phyloP scores from a whole-genome alignment of 2,888 invertebrate genomes.

The Caenorhabditis sp. region DNA sequence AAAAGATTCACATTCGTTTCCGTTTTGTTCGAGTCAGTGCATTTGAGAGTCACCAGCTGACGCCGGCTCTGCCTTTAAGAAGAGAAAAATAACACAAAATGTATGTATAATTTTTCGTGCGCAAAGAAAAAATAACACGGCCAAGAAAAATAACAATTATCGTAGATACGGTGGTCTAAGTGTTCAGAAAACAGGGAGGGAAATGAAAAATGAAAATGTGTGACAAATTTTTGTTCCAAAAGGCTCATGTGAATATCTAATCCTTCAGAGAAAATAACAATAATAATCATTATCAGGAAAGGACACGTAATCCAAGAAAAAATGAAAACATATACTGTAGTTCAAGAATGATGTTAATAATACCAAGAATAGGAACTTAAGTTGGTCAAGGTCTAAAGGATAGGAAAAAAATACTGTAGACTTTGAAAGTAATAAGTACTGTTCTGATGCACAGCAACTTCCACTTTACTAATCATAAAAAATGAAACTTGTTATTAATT shows the following conservation, averaged over 20 bases:
- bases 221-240: no score
- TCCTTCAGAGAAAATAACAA: no score
- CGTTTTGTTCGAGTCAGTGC: not conserved
- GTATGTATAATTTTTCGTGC: not conserved
- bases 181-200: not conserved
- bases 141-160: not conserved
- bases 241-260: no score
- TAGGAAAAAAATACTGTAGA: not conserved
- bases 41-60: not conserved
- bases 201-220: not conserved
- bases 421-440: no score
- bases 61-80: not conserved
- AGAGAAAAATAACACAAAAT: not conserved
- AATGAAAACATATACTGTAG: not conserved
- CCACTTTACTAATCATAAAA: no score
- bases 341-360: not conserved
- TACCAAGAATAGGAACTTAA: not conserved
- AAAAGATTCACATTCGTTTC: constrained; percentile 1
- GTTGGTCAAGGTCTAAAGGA: not conserved
- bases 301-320: no score
- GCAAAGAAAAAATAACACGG: not conserved
- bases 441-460: no score
- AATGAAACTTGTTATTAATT: no score
- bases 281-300: no score
- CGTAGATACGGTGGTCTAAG: not conserved